Evolutionary conservation across 2,888 invertebrate genomes (phyloP), one percentile per base, ranked within the genome.

Genomic region (Drosophila borealis): DNA sequence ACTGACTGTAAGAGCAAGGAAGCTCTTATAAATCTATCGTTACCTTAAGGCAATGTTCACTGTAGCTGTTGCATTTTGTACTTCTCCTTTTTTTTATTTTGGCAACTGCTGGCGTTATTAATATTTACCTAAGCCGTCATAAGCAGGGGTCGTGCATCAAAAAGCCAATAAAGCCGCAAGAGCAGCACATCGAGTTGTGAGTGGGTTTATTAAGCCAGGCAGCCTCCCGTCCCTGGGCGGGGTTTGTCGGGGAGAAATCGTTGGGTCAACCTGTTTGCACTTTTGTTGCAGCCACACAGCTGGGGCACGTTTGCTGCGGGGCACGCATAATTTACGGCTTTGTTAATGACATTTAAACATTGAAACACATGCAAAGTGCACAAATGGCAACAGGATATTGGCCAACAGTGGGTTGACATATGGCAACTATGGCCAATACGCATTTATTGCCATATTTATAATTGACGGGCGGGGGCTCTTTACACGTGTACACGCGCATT

Each of bases 311-410:
- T 46, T 13, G 64, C 34, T 29, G 4, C n/a, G 45, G 34, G 48
- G 36, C 11, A 8, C 70, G 75, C 70, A 80, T 89, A 78, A 90
- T 90, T 90, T 89, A 89, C 79, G 78, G 77, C 75, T 62, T 74
- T 80, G 75, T 89, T 89, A 90, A 90, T 88, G 89, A 86, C 86
- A 80, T 83, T 88, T 89, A 88, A 89, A 89, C 85, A 86, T 82
- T 86, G 83, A 78, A 88, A 86, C 83, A 86, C 55, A 81, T 74
- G 71, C 77, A 74, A 49, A 70, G 67, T 59, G 74, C 68, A 76
- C 63, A 84, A 78, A 73, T 72, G 73, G 81, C 78, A 70, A 36
- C 56, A 56, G 56, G 56, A 62, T 61, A 60, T 48, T 34, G 6
- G 34, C 17, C 37, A 33, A 67, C 83, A 70, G 63, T 10, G 56